These are phyloP conservation scores for Hemiscyllium ocellatum DNA, from an alignment of 2,113 vertebrate genomes.

Conservation along the genomic window DNA sequence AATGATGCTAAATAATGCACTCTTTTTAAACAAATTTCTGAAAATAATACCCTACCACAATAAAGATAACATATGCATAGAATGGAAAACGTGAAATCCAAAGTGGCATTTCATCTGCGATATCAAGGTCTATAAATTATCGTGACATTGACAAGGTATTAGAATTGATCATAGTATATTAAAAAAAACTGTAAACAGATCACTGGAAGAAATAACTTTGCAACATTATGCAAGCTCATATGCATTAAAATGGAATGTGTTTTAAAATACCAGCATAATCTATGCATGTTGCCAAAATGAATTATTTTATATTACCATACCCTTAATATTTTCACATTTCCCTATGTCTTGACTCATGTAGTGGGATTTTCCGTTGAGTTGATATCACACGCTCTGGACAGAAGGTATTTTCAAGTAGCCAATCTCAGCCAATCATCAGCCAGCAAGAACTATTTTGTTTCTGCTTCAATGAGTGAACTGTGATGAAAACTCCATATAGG, in stretches of 20 bases:
- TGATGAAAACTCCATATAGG: neutral
- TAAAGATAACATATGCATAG: neutral
- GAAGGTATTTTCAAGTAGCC: no score
- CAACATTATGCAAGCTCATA: neutral
- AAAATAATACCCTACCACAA: neutral
- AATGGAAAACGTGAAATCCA: neutral
- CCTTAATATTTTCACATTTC: neutral
- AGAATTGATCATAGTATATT: neutral
- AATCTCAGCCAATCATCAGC: neutral
- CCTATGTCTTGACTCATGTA: neutral
- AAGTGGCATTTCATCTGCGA: neutral
- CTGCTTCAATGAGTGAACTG: slow-evolving; percentile 3
- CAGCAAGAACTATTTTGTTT: neutral
- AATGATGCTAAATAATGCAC: neutral
- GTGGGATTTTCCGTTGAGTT: neutral
- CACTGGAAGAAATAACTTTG: neutral
- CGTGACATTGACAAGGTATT: neutral
- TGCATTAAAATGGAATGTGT: neutral
- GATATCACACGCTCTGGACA: no score
- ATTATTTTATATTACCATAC: neutral
- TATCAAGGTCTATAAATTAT: neutral
- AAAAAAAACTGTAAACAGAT: neutral
- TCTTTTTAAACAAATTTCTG: neutral
- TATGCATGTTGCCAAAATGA: neutral
- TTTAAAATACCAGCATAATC: neutral